phyloP scores from a whole-genome alignment of 2,113 vertebrate genomes.

The Ictalurus punctatus region DNA sequence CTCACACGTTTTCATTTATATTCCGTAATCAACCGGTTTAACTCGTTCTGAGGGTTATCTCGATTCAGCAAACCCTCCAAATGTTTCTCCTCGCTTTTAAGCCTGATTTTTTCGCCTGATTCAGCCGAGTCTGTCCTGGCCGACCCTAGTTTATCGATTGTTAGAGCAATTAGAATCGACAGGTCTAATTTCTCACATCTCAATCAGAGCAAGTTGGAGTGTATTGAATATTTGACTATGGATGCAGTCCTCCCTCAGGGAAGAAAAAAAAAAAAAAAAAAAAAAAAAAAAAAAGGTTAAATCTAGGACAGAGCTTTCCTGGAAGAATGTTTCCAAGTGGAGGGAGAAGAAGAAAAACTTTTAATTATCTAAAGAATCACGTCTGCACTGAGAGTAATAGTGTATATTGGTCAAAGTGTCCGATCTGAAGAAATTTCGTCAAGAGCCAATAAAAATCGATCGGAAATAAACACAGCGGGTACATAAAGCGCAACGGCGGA shows the following conservation, averaged over 20 bases:
- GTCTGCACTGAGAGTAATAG: not conserved
- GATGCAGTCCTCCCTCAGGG: not conserved
- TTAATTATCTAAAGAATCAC: not conserved
- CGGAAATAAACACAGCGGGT: not conserved
- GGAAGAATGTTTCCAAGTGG: not conserved
- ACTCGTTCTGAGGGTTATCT: not conserved
- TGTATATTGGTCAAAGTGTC: not conserved
- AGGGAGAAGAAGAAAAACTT: not conserved
- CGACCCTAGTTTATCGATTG: not conserved
- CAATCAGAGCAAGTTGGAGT: conserved; percentile 3
- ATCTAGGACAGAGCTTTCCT: not conserved
- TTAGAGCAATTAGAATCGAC: conserved; percentile 9
- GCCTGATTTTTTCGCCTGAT: not conserved
- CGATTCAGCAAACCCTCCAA: not conserved
- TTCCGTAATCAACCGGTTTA: not conserved
- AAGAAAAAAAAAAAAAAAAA: no score
- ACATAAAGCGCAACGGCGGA: not conserved
- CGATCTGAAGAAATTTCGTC: not conserved
- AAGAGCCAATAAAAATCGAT: not conserved
- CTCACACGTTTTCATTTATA: conserved; percentile 1
- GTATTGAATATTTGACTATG: conserved; percentile 14
- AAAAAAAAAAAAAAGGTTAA: not conserved
- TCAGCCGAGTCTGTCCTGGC: not conserved
- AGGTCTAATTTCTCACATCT: conserved; percentile 24
- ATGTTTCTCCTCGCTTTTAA: not conserved